A percentile compares a stretch with the other conserved stretches of the same genome.
phyloP scores from a whole-genome alignment of 2,113 vertebrate genomes.

The Phalacrocorax aristotelis region DNA sequence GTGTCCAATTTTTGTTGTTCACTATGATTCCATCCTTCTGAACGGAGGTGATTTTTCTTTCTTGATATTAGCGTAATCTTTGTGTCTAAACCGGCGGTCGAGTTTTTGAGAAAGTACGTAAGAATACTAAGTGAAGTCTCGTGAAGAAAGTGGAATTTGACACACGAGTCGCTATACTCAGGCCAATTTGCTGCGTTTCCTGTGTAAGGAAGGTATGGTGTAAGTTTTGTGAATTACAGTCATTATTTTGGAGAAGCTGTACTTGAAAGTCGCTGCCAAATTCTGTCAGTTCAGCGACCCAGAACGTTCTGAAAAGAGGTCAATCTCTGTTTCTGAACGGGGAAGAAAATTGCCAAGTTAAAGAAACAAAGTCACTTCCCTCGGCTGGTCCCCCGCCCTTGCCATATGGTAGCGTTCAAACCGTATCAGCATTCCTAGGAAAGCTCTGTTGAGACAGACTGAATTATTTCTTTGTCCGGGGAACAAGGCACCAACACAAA shows the following conservation, averaged over 20 bases:
- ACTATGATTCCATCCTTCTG: neutral
- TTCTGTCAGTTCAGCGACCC: neutral
- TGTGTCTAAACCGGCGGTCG: neutral
- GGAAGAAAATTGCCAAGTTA: constrained; percentile 5
- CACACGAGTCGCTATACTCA: neutral
- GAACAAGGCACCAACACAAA: constrained; percentile 28
- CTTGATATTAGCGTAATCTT: neutral
- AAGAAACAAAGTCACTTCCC: constrained; percentile 35
- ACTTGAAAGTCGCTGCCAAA: neutral
- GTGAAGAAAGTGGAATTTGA: neutral
- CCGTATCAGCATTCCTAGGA: constrained; percentile 8
- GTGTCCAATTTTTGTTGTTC: neutral
- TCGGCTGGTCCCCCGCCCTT: neutral
- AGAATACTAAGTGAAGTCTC: neutral
- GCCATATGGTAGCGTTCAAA: constrained; percentile 14
- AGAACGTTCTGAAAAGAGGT: neutral
- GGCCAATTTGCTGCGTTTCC: neutral
- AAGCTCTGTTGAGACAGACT: neutral
- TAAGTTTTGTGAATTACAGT: neutral
- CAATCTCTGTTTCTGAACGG: neutral
- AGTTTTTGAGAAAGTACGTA: neutral
- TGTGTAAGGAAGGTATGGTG: neutral
- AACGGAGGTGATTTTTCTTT: neutral
- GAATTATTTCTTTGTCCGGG: constrained; percentile 13
- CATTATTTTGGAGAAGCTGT: neutral